Evolutionary conservation across 2,797 vertebrate species (phyloP).

Genomic region (Anguilla pacifica): DNA sequence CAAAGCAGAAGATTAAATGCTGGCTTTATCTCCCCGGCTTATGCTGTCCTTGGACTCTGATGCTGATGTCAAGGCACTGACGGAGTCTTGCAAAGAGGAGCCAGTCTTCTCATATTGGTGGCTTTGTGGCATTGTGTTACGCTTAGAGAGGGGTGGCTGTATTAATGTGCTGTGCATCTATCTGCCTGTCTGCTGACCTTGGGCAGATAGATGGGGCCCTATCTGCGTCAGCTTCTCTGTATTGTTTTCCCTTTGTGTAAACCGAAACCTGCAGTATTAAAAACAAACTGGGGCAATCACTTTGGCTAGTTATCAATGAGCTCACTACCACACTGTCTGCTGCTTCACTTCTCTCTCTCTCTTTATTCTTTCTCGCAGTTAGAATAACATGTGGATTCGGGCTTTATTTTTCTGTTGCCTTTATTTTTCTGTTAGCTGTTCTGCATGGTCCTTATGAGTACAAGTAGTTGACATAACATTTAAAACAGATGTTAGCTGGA

Average conservation of each 20-base stretch:
- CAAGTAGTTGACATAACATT: constrained; percentile 30
- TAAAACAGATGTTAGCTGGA: constrained; percentile 54
- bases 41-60: constrained; percentile 6
- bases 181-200: background rate
- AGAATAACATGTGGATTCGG: constrained; percentile 49
- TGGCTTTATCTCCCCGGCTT: constrained; percentile 13
- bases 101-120: background rate
- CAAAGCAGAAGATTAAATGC: constrained; percentile 1
- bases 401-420: constrained; percentile 38
- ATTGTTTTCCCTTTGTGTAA: constrained; percentile 48
- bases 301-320: constrained; percentile 43
- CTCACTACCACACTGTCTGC: constrained; percentile 41
- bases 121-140: background rate
- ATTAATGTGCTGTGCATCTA: background rate
- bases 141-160: background rate
- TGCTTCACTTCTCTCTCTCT: constrained; percentile 37
- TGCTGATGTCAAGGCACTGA: constrained; percentile 9
- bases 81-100: background rate
- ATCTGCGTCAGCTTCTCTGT: constrained; percentile 21
- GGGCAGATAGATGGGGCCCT: background rate
- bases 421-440: constrained; percentile 31
- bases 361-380: constrained; percentile 29
- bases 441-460: background rate
- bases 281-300: constrained; percentile 30
- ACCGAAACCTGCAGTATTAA: constrained; percentile 33